Conservation (phyloP, 2,888 invertebrate species). For the Chirona hameri region DNA sequence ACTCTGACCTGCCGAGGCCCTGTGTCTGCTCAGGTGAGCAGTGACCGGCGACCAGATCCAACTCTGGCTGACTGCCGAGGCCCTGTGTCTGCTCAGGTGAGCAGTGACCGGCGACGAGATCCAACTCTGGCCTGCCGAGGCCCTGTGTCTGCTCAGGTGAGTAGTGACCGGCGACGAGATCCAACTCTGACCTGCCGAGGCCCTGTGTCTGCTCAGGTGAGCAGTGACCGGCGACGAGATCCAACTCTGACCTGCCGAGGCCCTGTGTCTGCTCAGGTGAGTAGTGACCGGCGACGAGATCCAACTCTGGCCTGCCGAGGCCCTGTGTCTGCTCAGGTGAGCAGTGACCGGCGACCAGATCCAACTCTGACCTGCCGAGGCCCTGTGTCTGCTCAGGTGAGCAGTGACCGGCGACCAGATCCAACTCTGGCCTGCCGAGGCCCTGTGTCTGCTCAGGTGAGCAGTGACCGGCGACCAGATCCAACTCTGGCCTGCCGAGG, state of each 20-base stretch:
- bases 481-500: too few species aligned
- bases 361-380: too few species aligned
- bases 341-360: not conserved
- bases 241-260: too few species aligned
- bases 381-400: conserved; percentile 92
- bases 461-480: not conserved
- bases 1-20: too few species aligned
- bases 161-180: not conserved
- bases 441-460: conserved; percentile 92
- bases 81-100: conserved; percentile 86
- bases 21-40: conserved; percentile 84
- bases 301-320: too few species aligned
- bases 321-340: conserved; percentile 92
- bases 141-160: conserved; percentile 92
- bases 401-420: not conserved
- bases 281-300: not conserved
- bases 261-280: conserved; percentile 92
- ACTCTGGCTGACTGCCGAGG: too few species aligned
- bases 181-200: too few species aligned
- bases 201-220: conserved; percentile 92
- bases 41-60: too few species aligned
- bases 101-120: not conserved
- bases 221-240: not conserved
- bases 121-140: too few species aligned
- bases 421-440: too few species aligned